Evolutionary conservation across 2,797 vertebrate species (phyloP).

Genomic region (Microhierax caerulescens): DNA sequence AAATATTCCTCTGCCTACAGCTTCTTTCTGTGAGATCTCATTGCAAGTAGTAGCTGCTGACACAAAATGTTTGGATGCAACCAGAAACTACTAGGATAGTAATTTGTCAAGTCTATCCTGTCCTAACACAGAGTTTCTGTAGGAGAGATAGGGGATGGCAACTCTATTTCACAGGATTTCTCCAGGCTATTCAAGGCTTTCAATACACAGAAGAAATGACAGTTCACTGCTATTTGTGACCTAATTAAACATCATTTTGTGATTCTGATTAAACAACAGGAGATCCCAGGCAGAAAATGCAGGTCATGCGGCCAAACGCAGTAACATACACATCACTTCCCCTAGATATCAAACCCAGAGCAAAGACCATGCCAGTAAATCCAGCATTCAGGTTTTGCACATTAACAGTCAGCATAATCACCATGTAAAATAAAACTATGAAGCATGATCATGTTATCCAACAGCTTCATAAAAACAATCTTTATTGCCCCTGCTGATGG

Average conservation of each 20-base stretch:
- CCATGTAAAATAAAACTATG: neutral
- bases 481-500: neutral
- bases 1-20: neutral
- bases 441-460: neutral
- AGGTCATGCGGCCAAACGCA: neutral
- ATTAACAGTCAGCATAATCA: neutral
- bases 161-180: neutral
- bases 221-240: neutral
- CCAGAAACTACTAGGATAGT: neutral
- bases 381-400: neutral
- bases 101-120: neutral
- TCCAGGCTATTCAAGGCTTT: neutral
- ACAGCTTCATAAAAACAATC: neutral
- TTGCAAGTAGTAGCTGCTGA: neutral
- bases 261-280: neutral
- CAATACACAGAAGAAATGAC: neutral
- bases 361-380: neutral
- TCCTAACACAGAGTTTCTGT: neutral
- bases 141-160: neutral
- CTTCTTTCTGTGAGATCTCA: neutral
- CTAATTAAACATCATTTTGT: neutral
- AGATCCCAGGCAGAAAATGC: neutral
- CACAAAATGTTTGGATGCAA: neutral
- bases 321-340: neutral
- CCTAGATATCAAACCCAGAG: neutral